Percentiles rank a stretch among this genome's conserved stretches.
Evolutionary conservation across 2,797 vertebrate genomes (phyloP).

Genomic region (Rhabdomys pumilio): DNA sequence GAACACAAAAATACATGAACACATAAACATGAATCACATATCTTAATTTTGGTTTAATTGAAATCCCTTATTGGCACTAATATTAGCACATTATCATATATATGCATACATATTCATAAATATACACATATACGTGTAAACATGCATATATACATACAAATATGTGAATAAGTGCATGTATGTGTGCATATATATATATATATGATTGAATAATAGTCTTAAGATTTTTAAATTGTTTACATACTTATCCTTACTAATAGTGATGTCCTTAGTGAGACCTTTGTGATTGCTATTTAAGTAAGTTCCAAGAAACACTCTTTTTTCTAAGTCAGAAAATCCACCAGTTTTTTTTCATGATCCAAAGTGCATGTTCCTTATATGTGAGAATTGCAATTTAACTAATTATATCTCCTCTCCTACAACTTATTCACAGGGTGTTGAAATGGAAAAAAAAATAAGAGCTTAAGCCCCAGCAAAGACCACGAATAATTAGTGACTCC

Average conservation of each 20-base stretch:
- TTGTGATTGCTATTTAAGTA: background rate
- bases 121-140: too few relatives aligned
- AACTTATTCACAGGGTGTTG: background rate
- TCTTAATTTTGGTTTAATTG: constrained; percentile 37
- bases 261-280: background rate
- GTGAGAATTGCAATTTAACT: background rate
- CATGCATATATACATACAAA: background rate
- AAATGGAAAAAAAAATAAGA: too few relatives aligned
- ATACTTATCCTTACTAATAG: background rate
- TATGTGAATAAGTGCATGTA: too few relatives aligned
- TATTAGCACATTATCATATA: background rate
- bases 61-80: background rate
- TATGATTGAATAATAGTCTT: background rate
- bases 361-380: background rate
- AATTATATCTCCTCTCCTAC: background rate
- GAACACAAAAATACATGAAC: background rate
- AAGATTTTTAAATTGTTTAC: background rate
- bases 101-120: background rate
- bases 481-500: background rate
- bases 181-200: background rate
- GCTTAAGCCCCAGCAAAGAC: background rate
- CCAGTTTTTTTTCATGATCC: background rate
- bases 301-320: background rate
- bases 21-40: background rate
- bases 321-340: background rate